Percentiles rank a stretch among this genome's conserved stretches.
Evolutionary conservation across 2,113 vertebrate genomes (phyloP).

Genomic region (Hippocampus guttulatus): DNA sequence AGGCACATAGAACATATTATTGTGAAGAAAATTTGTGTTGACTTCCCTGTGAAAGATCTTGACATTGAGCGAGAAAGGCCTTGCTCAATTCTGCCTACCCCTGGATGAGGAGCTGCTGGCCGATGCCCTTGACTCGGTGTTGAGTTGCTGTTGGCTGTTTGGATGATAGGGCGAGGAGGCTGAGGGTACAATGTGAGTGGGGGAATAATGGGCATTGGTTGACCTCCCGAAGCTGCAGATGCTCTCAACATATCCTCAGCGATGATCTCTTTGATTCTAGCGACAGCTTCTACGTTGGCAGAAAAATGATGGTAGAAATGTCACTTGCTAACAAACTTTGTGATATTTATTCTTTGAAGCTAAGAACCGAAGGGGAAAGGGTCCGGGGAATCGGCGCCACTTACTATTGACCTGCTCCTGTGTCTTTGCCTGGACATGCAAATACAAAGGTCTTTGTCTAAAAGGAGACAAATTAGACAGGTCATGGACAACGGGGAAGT

Average conservation of each 20-base stretch:
- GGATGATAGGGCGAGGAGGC: constrained; percentile 66
- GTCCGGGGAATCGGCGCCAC: constrained; percentile 38
- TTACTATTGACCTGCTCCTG: constrained; percentile 92
- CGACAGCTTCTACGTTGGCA: constrained; percentile 80
- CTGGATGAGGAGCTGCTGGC: constrained; percentile 66
- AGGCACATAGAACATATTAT: too few species aligned
- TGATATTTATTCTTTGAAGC: neutral
- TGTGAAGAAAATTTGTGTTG: too few species aligned
- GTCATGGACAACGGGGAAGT: constrained; percentile 9
- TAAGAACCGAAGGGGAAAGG: too few species aligned
- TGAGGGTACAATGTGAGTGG: constrained; percentile 90
- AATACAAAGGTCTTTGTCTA: constrained; percentile 87
- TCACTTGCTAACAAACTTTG: neutral
- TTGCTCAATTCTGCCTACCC: constrained; percentile 53
- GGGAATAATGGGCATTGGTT: constrained; percentile 76
- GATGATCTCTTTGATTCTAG: constrained; percentile 92
- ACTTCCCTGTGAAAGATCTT: too few species aligned
- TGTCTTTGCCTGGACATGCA: constrained; percentile 90
- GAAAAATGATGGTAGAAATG: neutral
- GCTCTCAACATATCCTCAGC: constrained; percentile 84
- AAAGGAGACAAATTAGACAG: constrained; percentile 41
- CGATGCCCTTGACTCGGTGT: constrained; percentile 57
- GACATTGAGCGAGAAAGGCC: neutral
- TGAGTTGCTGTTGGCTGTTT: constrained; percentile 50
- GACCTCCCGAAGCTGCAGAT: constrained; percentile 65